Base-by-base conservation (phyloP, 2,888 invertebrate genomes). In the Spicauda simplicius region DNA sequence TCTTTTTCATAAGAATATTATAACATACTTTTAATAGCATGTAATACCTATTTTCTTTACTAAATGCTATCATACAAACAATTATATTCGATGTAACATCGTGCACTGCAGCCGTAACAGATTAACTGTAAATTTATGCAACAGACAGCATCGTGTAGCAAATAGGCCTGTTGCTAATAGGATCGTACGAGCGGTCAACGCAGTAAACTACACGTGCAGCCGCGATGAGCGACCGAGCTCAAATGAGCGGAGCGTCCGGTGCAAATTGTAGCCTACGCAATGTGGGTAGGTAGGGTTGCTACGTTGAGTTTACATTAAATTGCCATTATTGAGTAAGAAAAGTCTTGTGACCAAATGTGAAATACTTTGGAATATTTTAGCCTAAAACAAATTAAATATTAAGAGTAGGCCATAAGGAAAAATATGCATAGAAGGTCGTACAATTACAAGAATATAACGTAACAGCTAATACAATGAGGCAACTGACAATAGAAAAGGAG, bases 241-340 rank as follows among this genome's bases (percentile, higher is more conserved):
- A 45, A 59, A 48, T 65, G 59, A 59, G 58, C 58, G 41, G 55
- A 48, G 54, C 55, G 62, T 14, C 52, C 30, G 48, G 48, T 56
- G 63, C 48, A 55, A 63, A 63, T 63, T 63, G 63, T 63, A 56
- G 63, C 63, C 45, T 56, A 8, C 54, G 16, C 8, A 53, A 61
- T 53, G 61, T 53, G 37, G 33, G 20, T 61, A 61, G 33, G 20
- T 61, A 61, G 59, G 59, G 59, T 59, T 59, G 59, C 33, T 50
- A 10, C 50, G 50, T 18, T 18, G 8, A 48, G 25, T 59, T 45
- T 25, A 10, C 25, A 59, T n/a, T 59, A 58, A n/a, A 45, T 45
- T 45, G 45, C 12, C 37, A 12, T 37, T 37, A 8, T 33, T 37
- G 1, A 12, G 37, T 37, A 37, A 11, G 2, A 12, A 37, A 37